Evolutionary conservation across 2,797 vertebrate species (phyloP), one percentile per base, ranked within the genome.

Genomic region (Malurus splendens): DNA sequence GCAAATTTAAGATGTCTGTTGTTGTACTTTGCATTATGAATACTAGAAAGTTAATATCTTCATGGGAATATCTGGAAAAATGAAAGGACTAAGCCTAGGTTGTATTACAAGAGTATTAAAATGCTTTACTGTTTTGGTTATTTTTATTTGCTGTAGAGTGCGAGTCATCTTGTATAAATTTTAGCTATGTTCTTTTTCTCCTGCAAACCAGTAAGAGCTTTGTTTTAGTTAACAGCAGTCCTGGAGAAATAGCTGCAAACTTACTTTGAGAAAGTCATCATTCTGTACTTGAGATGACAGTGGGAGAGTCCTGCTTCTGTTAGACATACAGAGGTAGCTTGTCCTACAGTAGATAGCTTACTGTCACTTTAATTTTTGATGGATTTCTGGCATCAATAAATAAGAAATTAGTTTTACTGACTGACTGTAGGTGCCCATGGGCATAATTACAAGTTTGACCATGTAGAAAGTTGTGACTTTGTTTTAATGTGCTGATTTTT

Each of bases 11-110:
- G 82, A 90, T 88, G 86, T 94, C 92, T 95, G 93, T 90, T 93
- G 94, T 93, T 96, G 52, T 79, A 91, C 82, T 95, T 95, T 94
- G 92, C 77, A 87, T 95, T 95, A 89, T 92, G 94, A 94, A 78
- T 90, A 82, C 86, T 79, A 90, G 95, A 93, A 95, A 96, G 94
- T 87, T 92, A 95, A 95, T 96, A 96, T 93, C 85, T 96, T 95
- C 96, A 79, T 56, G 62, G 93, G 95, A 91, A 96, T 95, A 95
- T 96, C 96, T 96, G 96, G 96, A 96, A 96, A 96, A 96, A 86
- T 82, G 82, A 89, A 94, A 92, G 89, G 45, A 61, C 77, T 90
- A 82, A 95, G 67, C 61, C 80, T 92, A 93, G 83, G 86, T 81
- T 95, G 84, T 90, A 81, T 94, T 94, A 93, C 90, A 91, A 54